These are phyloP conservation scores for Alca torda DNA, from an alignment of 2,797 vertebrate genomes.

Conservation along the genomic window DNA sequence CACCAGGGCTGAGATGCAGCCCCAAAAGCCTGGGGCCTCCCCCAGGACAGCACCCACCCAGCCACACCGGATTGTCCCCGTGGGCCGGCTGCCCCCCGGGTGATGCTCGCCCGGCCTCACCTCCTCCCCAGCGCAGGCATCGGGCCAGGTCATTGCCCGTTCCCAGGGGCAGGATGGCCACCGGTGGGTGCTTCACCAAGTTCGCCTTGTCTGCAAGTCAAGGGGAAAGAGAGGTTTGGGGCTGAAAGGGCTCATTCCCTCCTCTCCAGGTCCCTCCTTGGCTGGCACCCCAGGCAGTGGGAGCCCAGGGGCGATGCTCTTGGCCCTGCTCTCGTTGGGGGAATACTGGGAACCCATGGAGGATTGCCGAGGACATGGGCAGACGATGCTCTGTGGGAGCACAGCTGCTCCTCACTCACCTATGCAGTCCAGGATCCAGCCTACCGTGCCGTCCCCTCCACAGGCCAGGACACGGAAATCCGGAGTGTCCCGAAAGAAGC, in stretches of 20 bases:
- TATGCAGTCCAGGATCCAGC: conserved; percentile 96
- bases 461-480: conserved; percentile 93
- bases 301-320: neutral
- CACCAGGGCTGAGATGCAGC: neutral
- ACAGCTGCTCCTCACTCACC: conserved; percentile 71
- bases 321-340: rapidly evolving
- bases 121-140: conserved; percentile 95
- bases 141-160: conserved; percentile 94
- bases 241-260: neutral
- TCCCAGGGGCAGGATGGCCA: conserved; percentile 91
- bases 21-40: rapidly evolving
- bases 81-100: rapidly evolving
- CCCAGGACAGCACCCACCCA: neutral
- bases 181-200: conserved; percentile 84
- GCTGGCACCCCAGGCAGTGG: neutral
- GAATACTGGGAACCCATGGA: rapidly evolving
- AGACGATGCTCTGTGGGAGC: neutral
- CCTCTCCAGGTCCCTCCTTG: neutral
- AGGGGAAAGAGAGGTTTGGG: neutral
- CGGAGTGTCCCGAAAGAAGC: conserved; percentile 90
- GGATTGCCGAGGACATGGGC: rapidly evolving
- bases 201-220: conserved; percentile 86
- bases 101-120: conserved; percentile 68
- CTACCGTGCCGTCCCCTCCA: conserved; percentile 92
- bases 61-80: rapidly evolving